Evolutionary conservation across 2,113 vertebrate genomes (phyloP), one percentile per base, ranked within the genome.

Genomic region (Lonchura striata): DNA sequence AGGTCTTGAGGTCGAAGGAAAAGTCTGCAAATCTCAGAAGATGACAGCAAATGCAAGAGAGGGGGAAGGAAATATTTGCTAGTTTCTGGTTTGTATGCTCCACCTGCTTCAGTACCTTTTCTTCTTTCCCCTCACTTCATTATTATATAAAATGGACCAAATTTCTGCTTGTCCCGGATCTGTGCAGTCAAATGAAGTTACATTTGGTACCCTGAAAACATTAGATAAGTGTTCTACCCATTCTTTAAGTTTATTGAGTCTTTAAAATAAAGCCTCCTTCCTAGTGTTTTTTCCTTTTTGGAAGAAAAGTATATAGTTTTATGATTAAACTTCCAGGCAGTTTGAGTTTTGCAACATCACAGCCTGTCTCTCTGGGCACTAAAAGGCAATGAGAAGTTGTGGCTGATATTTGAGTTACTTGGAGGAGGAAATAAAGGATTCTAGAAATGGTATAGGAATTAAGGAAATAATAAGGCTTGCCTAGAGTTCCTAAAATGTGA

Each of bases 241-340:
- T 63, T 90, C 46, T 89, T 86, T 25, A 83, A 69, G 56, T 91
- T 93, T 74, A 81, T 89, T 65, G 68, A 61, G 59, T 86, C n/a
- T 60, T 72, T 25, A 14, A 65, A 83, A 81, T 77, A 61, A 88
- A 88, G 46, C 37, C 37, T 71, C 14, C 79, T 93, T 89, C 66
- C 52, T 83, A 66, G n/a, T 76, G 66, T 6, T 28, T 91, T 92
- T 85, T 90, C 35, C 35, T 61, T 82, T 87, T 69, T 89, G 75
- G 64, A 93, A 78, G 39, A 74, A 30, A 70, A 87, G 31, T 65
- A 7, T 92, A 44, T 82, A 74, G 82, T 92, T 92, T 90, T 59
- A 75, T 76, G 52, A 76, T 92, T 87, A 92, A 96, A 94, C 81
- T 90, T 86, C 27, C 61, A 70, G 72, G 64, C 66, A 80, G 72